Evolutionary conservation across 2,888 invertebrate species (phyloP), one percentile per base, ranked within the genome.

Genomic region (Drosophila atripex): DNA sequence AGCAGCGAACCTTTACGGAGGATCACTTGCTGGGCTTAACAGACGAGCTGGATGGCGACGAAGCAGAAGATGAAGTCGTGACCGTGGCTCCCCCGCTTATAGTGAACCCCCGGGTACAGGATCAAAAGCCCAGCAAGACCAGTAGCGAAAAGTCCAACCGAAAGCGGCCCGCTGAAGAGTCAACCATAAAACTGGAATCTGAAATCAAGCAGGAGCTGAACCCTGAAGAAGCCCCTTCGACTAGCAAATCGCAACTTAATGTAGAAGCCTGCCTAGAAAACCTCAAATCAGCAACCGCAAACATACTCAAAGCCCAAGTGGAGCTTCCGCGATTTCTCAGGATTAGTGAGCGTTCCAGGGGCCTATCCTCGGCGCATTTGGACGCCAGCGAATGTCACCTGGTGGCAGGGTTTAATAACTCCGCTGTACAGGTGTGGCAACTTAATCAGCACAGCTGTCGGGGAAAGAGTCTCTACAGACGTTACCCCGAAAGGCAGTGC

Each of bases 361-460:
- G 90, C 46, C 74, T 91, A 23, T 88, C 85, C 1, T 84, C 90
- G 0, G 90, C 89, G 1, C 78, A 89, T 46, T 49, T 90, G 11
- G 92, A 92, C 74, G 64, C 75, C 45, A 73, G 78, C 50, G 90
- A 90, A 71, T 92, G 92, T 50, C 92, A 92, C 77, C 70, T 91
- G 53, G 86, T 89, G 11, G 91, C 89, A 5, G 92, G 91, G 7
- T 92, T 91, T 63, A 88, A 91, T 56, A 89, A 89, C 75, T 90
- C 92, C 1, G 77, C 87, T 21, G 85, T 92, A 5, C 89, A 90
- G 61, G 68, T 92, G 25, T 92, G 91, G 91, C 90, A 91, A 63
- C 78, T 91, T 9, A 90, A 91, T 73, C 89, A 90, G 60, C 89
- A 89, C 25, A 84, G 80, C 18, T 83, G 77, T 35, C 73, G 79